Conservation (phyloP, 2,113 vertebrate genomes). For the Rhodinocichla rosea region DNA sequence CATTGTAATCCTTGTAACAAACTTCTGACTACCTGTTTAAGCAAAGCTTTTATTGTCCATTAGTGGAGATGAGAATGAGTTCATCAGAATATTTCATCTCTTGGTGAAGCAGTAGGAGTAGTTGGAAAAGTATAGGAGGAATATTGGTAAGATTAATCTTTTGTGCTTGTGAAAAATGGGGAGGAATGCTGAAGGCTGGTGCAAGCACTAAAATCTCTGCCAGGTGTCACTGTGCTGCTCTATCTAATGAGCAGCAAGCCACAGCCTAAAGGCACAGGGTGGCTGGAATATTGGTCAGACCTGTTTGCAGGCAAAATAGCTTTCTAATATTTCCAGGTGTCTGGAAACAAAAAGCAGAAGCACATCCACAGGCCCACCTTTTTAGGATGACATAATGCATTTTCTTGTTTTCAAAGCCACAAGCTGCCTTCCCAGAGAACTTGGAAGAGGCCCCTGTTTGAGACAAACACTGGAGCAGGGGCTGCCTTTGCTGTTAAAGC, state of each 20-base stretch:
- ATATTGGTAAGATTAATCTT: background rate
- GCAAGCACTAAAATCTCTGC: background rate
- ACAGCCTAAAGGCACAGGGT: background rate
- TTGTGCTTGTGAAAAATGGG: background rate
- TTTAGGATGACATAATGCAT: background rate
- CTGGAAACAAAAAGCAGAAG: background rate
- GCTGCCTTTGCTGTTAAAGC: background rate
- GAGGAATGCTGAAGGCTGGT: background rate
- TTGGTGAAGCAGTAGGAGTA: background rate
- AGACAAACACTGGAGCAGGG: background rate
- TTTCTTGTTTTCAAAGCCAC: background rate
- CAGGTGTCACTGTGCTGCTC: background rate
- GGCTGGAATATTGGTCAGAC: background rate
- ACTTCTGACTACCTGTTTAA: background rate
- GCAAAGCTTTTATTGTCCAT: background rate
- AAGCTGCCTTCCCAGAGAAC: background rate
- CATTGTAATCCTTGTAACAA: background rate
- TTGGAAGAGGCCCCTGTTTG: accelerated
- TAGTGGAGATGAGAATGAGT: background rate
- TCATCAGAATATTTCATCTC: background rate
- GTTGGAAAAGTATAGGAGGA: background rate
- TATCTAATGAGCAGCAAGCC: background rate
- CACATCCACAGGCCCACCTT: background rate
- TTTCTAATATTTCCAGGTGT: background rate
- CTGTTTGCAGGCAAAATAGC: background rate